phyloP scores from a whole-genome alignment of 1,140 invertebrate genomes.

The Lucilia sericata region DNA sequence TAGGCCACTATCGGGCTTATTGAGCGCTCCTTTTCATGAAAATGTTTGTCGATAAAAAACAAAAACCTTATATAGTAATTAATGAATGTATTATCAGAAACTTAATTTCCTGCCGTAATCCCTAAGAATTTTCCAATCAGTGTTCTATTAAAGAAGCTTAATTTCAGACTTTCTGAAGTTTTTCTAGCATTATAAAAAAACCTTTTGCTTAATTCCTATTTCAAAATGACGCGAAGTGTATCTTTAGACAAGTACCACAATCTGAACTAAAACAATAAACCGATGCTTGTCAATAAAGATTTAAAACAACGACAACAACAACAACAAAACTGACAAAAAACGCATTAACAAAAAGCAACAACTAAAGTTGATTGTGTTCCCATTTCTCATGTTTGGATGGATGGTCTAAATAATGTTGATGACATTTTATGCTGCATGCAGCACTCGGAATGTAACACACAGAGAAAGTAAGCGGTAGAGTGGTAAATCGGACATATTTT shows the following conservation, averaged over 20 bases:
- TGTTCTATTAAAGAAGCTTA: too few relatives aligned
- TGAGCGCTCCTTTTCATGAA: too few relatives aligned
- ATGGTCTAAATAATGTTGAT: background rate
- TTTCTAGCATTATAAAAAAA: background rate
- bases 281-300: constrained; percentile 13
- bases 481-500: background rate
- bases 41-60: too few relatives aligned
- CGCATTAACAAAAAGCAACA: background rate
- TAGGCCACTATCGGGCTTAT: too few relatives aligned
- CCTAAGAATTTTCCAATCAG: too few relatives aligned
- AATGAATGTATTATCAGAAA: too few relatives aligned
- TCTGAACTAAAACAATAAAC: constrained; percentile 8
- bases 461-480: constrained; percentile 1
- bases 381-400: constrained; percentile 15
- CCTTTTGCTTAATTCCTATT: background rate
- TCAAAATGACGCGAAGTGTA: background rate
- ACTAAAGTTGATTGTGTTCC: background rate
- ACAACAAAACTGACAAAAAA: background rate
- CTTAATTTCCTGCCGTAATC: too few relatives aligned
- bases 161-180: background rate
- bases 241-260: background rate
- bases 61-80: too few relatives aligned
- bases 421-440: constrained; percentile 1
- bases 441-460: background rate
- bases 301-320: background rate